A percentile compares a stretch with the other conserved stretches of the same genome.
phyloP scores from a whole-genome alignment of 2,113 vertebrate genomes.

The Aythya baeri region DNA sequence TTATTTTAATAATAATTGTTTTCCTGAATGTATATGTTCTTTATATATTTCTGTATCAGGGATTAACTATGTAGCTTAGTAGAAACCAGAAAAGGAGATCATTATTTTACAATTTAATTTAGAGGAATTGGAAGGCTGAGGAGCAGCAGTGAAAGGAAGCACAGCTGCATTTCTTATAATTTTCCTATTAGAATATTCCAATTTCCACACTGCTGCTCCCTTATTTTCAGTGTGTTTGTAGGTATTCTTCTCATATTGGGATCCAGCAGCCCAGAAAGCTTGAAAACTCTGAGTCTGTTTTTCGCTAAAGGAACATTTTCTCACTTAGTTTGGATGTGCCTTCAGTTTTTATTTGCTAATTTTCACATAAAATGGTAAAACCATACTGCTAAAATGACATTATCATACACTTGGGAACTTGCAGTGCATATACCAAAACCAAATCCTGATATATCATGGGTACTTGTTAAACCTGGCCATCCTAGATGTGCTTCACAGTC shows the following conservation, averaged over 20 bases:
- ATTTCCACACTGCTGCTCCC: background rate
- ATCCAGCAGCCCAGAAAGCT: background rate
- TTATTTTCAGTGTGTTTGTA: background rate
- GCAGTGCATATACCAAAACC: rapidly evolving
- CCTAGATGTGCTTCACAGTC: background rate
- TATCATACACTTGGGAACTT: background rate
- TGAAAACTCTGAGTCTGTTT: background rate
- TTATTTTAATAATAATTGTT: background rate
- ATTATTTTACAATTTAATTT: conserved; percentile 34
- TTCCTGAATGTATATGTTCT: background rate
- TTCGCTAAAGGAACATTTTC: background rate
- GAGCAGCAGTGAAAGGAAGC: background rate
- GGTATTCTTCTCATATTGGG: background rate
- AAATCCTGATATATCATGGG: rapidly evolving
- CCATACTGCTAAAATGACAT: background rate
- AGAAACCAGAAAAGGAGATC: background rate
- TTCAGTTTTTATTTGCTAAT: background rate
- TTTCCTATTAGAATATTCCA: background rate
- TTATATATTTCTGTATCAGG: background rate
- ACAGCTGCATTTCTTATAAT: background rate
- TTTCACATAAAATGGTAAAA: background rate
- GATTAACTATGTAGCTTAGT: background rate
- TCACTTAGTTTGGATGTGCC: background rate
- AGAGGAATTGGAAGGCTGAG: background rate
- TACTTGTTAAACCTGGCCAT: background rate